Conservation (phyloP, 2,797 vertebrate species). For the Vultur gryphus region DNA sequence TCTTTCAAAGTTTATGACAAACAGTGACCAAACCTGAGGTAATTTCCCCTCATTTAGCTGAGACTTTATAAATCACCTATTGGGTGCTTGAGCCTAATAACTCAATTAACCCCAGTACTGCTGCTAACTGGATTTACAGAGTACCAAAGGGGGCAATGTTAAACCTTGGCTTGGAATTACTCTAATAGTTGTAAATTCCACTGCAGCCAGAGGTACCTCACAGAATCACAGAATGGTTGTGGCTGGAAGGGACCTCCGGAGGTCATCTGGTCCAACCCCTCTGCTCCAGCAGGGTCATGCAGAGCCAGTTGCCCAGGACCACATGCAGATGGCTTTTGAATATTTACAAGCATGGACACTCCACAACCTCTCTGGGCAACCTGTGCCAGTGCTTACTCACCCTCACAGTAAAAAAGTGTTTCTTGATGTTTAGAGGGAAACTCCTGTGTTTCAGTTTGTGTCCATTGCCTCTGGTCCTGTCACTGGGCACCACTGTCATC, state of each 20-base stretch:
- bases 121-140: conserved; percentile 55
- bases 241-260: background rate
- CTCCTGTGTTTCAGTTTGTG: background rate
- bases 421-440: background rate
- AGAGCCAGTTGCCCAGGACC: background rate
- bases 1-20: background rate
- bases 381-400: background rate
- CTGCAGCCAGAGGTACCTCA: background rate
- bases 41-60: conserved; percentile 18
- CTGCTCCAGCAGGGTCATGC: background rate
- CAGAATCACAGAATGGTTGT: background rate
- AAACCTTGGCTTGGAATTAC: conserved; percentile 29
- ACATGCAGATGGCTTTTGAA: background rate
- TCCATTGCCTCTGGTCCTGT: background rate
- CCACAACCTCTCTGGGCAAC: background rate
- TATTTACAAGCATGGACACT: background rate
- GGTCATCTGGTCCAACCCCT: background rate
- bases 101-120: conserved; percentile 34
- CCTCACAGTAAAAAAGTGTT: background rate
- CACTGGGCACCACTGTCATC: background rate
- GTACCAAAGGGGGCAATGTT: background rate
- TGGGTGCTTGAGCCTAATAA: conserved; percentile 36
- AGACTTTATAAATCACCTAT: conserved; percentile 30
- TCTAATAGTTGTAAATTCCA: conserved; percentile 28
- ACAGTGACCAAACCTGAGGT: background rate